phyloP scores from a whole-genome alignment of 2,113 vertebrate species.

The Halichoerus grypus region DNA sequence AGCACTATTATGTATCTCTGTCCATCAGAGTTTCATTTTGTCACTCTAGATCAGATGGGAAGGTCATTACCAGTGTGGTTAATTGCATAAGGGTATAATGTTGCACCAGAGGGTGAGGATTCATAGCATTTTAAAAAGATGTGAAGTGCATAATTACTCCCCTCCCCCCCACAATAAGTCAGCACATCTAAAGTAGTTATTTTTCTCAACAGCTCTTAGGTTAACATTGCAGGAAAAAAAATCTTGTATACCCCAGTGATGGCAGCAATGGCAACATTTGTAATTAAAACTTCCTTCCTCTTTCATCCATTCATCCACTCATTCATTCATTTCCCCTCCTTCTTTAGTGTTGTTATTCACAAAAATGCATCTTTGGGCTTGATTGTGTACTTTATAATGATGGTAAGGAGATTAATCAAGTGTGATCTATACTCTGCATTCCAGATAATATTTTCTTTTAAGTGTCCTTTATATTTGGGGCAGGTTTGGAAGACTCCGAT shows the following conservation, averaged over 20 bases:
- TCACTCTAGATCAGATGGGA: not conserved
- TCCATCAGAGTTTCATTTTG: not conserved
- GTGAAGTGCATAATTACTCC: not conserved
- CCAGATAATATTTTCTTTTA: not conserved
- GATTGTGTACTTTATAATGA: not conserved
- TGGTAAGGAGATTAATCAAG: not conserved
- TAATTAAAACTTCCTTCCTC: constrained; percentile 5
- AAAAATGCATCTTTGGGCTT: not conserved
- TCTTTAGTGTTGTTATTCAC: not conserved
- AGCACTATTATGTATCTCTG: not conserved
- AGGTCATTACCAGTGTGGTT: constrained; percentile 7
- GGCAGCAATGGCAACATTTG: not conserved
- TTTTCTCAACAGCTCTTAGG: not conserved
- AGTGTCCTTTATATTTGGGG: not conserved
- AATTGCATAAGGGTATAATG: not conserved
- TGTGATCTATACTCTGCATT: not conserved
- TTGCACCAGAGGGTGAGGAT: not conserved
- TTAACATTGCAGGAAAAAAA: not conserved
- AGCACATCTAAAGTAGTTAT: not conserved
- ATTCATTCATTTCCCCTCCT: not conserved
- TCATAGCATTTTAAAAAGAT: not conserved
- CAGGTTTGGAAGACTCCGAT: constrained; percentile 17
- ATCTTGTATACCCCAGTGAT: not conserved
- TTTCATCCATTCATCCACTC: not conserved
- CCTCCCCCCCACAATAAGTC: not conserved